Base-by-base conservation (phyloP, 2,888 invertebrate genomes). In the Poecilobothrus nobilitatus region DNA sequence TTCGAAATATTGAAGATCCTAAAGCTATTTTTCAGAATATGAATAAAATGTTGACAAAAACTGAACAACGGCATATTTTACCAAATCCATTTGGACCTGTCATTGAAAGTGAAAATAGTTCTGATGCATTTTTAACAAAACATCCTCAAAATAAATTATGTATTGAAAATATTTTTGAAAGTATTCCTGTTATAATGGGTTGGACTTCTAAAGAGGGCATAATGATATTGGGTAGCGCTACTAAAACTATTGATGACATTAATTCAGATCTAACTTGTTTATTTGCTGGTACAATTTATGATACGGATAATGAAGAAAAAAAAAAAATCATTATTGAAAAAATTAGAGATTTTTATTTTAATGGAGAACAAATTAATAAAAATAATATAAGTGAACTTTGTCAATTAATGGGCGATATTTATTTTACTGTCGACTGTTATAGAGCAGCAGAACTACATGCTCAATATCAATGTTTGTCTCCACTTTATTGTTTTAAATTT, bases 401-500 rank as follows among this genome's bases (percentile, higher is more conserved):
- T 62, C 80, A 84, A 70, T 83, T 84, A 67, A 79, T 84, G 68
- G 79, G 82, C 27, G 86, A 86, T 73, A 76, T 70, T 37, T 71
- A 72, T 66, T 76, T 76, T 67, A 53, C 62, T 1, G 67, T 71
- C 9, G 70, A 69, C 3, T 63, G 69, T 8, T 15, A 68, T 22
- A 65, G 66, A 18, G 67, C 69, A 20, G 70, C 72, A 20, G 73
- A 74, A 62, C 64, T 74, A 3, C 72, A 73, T 69, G 68, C 71
- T 9, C 65, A 67, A 7, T 68, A 68, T 12, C 74, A 75, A 34
- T 72, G 69, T 5, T 72, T 72, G 2, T 74, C 81, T 7, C 81
- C 84, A 0, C 81, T 84, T 0, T 86, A 83, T 73, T 80, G 84
- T 1, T 87, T 85, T 73, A 82, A 83, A 71, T 87, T 86, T 74